phyloP scores from a whole-genome alignment of 2,888 invertebrate species.

The Aphelenchoides bicaudatus region DNA sequence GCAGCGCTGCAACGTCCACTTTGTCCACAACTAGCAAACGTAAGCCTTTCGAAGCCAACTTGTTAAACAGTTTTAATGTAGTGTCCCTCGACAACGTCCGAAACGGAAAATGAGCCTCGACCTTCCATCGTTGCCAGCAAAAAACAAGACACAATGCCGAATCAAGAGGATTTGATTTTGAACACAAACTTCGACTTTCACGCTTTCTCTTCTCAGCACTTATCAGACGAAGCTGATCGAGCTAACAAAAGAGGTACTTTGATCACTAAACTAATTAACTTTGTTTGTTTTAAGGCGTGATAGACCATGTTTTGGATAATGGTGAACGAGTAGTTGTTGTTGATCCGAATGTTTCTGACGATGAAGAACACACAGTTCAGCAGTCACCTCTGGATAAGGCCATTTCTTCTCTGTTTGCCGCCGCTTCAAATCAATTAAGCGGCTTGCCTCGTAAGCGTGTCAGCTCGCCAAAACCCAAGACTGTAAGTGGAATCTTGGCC shows the following conservation, averaged over 20 bases:
- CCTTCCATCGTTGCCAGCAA: conserved; percentile 3
- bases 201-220: conserved; percentile 1
- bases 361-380: conserved; percentile 5
- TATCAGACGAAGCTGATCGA: neutral
- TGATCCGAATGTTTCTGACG: conserved; percentile 20
- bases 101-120: conserved; percentile 1
- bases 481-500: neutral
- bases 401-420: conserved; percentile 2
- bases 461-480: neutral
- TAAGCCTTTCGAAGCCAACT: too few relatives aligned
- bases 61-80: too few relatives aligned
- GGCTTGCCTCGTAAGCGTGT: neutral
- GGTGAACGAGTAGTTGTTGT: conserved; percentile 18
- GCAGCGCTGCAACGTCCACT: too few relatives aligned
- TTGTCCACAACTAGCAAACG: too few relatives aligned
- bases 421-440: neutral
- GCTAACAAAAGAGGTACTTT: neutral
- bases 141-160: neutral
- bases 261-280: neutral
- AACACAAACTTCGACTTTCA: conserved; percentile 14
- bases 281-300: conserved; percentile 8
- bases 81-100: neutral
- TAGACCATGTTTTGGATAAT: conserved; percentile 18
- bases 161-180: neutral
- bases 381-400: neutral